Conservation (phyloP, 2,888 invertebrate species). For the Polyommatus icarus region DNA sequence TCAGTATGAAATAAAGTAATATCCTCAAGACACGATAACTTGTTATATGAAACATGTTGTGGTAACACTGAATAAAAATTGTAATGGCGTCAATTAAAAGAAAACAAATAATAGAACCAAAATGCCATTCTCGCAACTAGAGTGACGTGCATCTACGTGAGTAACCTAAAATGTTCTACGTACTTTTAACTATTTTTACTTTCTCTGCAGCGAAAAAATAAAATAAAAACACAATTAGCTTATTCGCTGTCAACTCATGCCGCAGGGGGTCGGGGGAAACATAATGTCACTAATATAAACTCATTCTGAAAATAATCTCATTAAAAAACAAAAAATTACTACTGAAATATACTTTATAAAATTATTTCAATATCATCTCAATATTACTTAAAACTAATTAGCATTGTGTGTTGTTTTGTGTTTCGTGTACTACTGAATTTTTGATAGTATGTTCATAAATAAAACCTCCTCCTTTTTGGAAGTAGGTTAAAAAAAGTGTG, state of each 20-base stretch:
- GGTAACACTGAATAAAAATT: not conserved
- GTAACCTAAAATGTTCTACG: constrained; percentile 49
- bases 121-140: constrained; percentile 55
- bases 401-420: not conserved
- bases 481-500: too few species aligned
- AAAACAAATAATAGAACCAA: constrained; percentile 42
- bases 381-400: not conserved
- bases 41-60: not conserved
- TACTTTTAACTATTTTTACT: constrained; percentile 70
- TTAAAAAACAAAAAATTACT: constrained; percentile 32
- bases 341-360: not conserved
- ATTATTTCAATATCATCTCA: not conserved
- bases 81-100: constrained; percentile 18
- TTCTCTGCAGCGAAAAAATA: constrained; percentile 70
- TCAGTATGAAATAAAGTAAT: not conserved
- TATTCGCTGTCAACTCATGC: constrained; percentile 56
- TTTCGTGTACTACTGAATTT: not conserved
- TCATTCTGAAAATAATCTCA: constrained; percentile 44
- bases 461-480: too few species aligned
- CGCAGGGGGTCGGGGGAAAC: constrained; percentile 42
- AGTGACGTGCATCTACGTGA: constrained; percentile 44
- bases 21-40: not conserved
- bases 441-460: not conserved
- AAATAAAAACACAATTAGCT: constrained; percentile 49
- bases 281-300: constrained; percentile 36